Conservation (phyloP, 2,113 vertebrate genomes). For the Oreamnos americanus region DNA sequence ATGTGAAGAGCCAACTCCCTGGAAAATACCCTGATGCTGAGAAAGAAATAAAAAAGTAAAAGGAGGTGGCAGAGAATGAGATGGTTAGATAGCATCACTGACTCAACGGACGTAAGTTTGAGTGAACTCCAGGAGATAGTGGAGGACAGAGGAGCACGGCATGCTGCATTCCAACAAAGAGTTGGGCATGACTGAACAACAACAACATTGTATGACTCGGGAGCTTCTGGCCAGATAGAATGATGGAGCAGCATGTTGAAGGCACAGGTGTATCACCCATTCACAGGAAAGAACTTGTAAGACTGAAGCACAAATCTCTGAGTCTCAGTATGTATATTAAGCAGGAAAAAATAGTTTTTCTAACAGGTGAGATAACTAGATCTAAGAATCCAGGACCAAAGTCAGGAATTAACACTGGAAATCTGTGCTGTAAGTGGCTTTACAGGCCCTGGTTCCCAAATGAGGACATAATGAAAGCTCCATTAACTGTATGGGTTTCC, state of each 20-base stretch:
- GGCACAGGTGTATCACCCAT: not conserved
- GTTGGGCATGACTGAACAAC: not conserved
- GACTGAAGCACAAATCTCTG: not conserved
- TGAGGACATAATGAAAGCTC: not conserved
- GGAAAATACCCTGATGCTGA: not conserved
- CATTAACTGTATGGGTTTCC: not conserved
- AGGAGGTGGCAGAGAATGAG: not conserved
- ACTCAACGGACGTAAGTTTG: not conserved
- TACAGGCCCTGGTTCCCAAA: not conserved
- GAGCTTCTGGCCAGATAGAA: not conserved
- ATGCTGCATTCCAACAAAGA: not conserved
- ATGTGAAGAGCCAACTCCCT: not conserved
- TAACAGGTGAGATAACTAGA: not conserved
- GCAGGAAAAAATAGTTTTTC: not conserved
- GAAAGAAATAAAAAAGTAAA: not conserved
- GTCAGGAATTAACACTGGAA: not conserved
- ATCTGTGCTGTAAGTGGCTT: not conserved
- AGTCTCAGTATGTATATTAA: not conserved
- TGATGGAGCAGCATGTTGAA: not conserved
- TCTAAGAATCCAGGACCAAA: not conserved
- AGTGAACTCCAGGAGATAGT: not conserved
- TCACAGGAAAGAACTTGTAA: not conserved
- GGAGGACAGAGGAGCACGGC: not conserved
- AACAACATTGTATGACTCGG: not conserved
- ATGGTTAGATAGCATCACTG: not conserved